phyloP scores from a whole-genome alignment of 2,113 vertebrate species.

The Oophaga pumilio region DNA sequence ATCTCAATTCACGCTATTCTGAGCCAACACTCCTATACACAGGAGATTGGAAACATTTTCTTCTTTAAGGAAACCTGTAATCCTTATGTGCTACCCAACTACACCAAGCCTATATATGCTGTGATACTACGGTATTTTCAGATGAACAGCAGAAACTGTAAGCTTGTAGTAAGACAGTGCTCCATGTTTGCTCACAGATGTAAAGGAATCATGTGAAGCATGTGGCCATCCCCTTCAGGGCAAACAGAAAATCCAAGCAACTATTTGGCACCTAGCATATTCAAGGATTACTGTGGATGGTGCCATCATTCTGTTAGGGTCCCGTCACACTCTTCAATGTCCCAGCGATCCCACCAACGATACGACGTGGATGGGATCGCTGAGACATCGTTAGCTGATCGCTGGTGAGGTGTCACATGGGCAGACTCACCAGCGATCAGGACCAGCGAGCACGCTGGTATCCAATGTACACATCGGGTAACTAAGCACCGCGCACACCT shows the following conservation, averaged over 20 bases:
- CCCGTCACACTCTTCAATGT: too few species aligned
- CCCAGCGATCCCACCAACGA: too few species aligned
- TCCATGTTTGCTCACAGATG: neutral
- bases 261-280: neutral
- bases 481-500: too few species aligned
- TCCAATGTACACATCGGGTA: too few species aligned
- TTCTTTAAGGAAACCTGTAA: neutral
- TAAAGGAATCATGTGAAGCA: neutral
- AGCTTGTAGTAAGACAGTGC: neutral
- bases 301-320: neutral
- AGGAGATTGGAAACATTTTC: constrained; percentile 45
- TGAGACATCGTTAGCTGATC: too few species aligned
- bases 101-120: neutral
- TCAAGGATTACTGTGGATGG: neutral
- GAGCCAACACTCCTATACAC: constrained; percentile 25
- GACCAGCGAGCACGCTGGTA: too few species aligned
- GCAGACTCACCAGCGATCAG: too few species aligned
- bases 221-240: neutral
- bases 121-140: neutral
- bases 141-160: neutral
- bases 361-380: too few species aligned
- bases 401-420: too few species aligned
- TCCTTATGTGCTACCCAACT: neutral
- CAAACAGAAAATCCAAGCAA: neutral
- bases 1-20: constrained; percentile 29